These are phyloP conservation scores for Eubasilissa splendida DNA, from an alignment of 2,888 invertebrate genomes.

Conservation along the genomic window DNA sequence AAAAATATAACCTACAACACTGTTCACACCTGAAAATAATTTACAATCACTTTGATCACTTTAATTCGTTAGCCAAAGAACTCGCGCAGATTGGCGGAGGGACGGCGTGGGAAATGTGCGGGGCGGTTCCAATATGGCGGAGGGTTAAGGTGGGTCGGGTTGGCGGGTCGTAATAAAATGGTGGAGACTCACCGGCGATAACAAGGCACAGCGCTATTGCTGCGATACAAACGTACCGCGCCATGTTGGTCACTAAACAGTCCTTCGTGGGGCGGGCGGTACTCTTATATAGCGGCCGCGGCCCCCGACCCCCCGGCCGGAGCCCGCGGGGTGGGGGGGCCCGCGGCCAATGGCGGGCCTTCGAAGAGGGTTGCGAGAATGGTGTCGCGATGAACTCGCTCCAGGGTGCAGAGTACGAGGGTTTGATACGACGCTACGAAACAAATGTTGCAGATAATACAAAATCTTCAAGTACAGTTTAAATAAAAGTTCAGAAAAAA, in stretches of 20 bases:
- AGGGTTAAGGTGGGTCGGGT: slow-evolving; percentile 29
- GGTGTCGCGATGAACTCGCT: neutral
- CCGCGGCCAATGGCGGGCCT: slow-evolving; percentile 40
- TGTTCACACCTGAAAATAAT: slow-evolving; percentile 29
- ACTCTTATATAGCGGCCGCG: slow-evolving; percentile 73
- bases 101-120: slow-evolving; percentile 29
- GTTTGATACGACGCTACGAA: no score
- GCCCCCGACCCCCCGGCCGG: slow-evolving; percentile 69
- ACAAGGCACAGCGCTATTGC: slow-evolving; percentile 73
- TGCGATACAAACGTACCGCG: slow-evolving; percentile 74
- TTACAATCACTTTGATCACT: slow-evolving; percentile 30
- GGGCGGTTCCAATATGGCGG: slow-evolving; percentile 49
- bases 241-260: slow-evolving; percentile 76
- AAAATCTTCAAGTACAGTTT: neutral
- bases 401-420: neutral
- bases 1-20: slow-evolving; percentile 4
- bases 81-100: slow-evolving; percentile 21
- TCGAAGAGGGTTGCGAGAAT: slow-evolving; percentile 43
- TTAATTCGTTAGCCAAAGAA: neutral
- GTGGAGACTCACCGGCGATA: slow-evolving; percentile 71
- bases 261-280: slow-evolving; percentile 71
- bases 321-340: neutral
- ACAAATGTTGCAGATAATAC: no score
- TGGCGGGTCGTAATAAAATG: slow-evolving; percentile 42
- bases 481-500: neutral